These are phyloP conservation scores for Polypterus bichir DNA, from an alignment of 2,113 vertebrate species.

Conservation along the genomic window DNA sequence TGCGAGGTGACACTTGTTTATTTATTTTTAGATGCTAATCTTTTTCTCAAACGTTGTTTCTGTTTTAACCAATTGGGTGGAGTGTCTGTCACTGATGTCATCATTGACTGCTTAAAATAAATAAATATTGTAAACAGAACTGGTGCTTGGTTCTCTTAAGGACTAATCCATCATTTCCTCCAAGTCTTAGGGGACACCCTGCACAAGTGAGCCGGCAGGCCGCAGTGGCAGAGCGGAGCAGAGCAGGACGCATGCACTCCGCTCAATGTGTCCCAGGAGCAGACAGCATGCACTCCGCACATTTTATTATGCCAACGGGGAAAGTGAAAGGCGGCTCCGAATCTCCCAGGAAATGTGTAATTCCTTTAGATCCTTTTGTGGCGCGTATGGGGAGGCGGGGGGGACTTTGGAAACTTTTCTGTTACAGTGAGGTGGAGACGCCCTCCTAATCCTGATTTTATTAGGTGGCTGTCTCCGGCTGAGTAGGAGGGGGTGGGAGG, in stretches of 20 bases:
- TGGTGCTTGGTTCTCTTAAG: too few species aligned
- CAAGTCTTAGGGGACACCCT: not conserved
- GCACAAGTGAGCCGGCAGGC: conserved; percentile 20
- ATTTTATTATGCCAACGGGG: conserved; percentile 24
- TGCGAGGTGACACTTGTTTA: too few species aligned
- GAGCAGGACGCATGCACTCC: not conserved
- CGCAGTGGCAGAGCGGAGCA: conserved; percentile 24
- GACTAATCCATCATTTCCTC: too few species aligned
- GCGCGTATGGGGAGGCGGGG: conserved; percentile 34
- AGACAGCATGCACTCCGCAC: conserved; percentile 26
- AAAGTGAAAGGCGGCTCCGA: conserved; percentile 14
- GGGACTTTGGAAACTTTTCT: conserved; percentile 55
- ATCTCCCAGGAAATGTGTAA: conserved; percentile 44
- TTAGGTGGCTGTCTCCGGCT: conserved; percentile 63
- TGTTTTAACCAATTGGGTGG: too few species aligned
- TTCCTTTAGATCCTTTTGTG: conserved; percentile 51
- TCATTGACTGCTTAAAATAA: too few species aligned
- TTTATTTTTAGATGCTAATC: too few species aligned
- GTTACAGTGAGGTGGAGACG: conserved; percentile 53
- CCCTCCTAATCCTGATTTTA: conserved; percentile 70
- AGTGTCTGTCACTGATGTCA: too few species aligned
- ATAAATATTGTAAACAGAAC: too few species aligned
- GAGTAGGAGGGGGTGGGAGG: conserved; percentile 31
- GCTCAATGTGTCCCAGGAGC: not conserved
- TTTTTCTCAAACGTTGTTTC: too few species aligned